Evolutionary conservation across 2,888 invertebrate species (phyloP).

Genomic region (Lochmaea capreae): DNA sequence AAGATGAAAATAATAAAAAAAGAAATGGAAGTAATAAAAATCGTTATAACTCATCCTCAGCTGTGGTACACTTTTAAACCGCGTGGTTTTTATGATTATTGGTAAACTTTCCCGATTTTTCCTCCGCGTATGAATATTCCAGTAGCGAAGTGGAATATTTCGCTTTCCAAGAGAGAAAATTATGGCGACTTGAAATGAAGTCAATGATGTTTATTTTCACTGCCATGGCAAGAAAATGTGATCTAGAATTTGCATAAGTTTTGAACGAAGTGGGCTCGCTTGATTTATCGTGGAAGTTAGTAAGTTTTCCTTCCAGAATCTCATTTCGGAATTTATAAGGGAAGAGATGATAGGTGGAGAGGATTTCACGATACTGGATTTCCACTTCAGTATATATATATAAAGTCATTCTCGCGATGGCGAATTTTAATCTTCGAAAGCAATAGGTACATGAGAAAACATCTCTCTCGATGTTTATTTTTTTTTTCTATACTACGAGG

Average conservation of each 20-base stretch:
- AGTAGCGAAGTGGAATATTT: slow-evolving; percentile 25
- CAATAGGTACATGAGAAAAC: not conserved
- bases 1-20: not conserved
- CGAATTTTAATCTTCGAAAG: not conserved
- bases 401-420: slow-evolving; percentile 12
- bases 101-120: slow-evolving; percentile 48
- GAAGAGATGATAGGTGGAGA: slow-evolving; percentile 32
- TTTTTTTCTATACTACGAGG: not conserved
- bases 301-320: slow-evolving; percentile 31
- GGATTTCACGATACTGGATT: slow-evolving; percentile 28
- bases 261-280: slow-evolving; percentile 32
- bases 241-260: slow-evolving; percentile 44
- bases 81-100: slow-evolving; percentile 50
- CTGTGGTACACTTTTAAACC: slow-evolving; percentile 33
- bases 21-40: slow-evolving; percentile 5
- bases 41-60: slow-evolving; percentile 14
- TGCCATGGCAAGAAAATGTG: slow-evolving; percentile 40
- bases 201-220: slow-evolving; percentile 48
- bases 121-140: slow-evolving; percentile 46
- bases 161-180: slow-evolving; percentile 37
- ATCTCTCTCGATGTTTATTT: not conserved
- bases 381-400: slow-evolving; percentile 9
- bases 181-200: slow-evolving; percentile 46
- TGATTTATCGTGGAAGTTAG: slow-evolving; percentile 42
- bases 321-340: slow-evolving; percentile 38